Conservation (phyloP, 1,140 invertebrate genomes). For the Drosophila pallidifrons region DNA sequence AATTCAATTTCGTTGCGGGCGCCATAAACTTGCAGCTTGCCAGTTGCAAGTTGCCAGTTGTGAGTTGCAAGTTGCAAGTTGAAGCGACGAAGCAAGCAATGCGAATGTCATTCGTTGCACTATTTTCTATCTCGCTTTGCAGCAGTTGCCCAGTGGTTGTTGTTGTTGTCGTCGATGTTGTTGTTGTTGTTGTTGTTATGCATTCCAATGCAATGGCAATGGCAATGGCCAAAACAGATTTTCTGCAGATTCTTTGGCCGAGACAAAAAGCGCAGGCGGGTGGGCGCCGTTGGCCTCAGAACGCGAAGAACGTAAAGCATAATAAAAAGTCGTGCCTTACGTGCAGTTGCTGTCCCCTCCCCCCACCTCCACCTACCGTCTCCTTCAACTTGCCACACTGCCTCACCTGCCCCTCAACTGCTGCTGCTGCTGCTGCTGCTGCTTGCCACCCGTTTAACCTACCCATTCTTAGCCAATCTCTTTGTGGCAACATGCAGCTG, state of each 20-base stretch:
- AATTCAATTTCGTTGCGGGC: conserved; percentile 60
- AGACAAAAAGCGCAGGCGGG: conserved; percentile 75
- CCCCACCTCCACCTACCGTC: too few relatives aligned
- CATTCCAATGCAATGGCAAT: conserved; percentile 65
- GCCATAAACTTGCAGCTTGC: conserved; percentile 53
- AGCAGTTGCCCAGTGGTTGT: neutral
- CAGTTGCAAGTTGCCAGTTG: conserved; percentile 11
- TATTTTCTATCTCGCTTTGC: conserved; percentile 52
- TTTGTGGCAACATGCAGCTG: conserved; percentile 17
- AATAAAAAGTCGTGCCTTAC: conserved; percentile 82
- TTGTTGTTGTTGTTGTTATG: conserved; percentile 65
- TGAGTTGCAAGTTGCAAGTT: conserved; percentile 10
- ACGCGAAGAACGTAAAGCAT: conserved; percentile 75
- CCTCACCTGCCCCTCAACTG: neutral
- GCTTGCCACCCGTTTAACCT: conserved; percentile 29
- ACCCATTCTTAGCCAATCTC: conserved; percentile 37
- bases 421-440: neutral
- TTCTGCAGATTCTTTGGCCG: conserved; percentile 50
- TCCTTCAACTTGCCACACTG: neutral
- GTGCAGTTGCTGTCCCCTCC: conserved; percentile 56
- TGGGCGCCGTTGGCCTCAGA: conserved; percentile 75
- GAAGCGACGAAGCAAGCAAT: conserved; percentile 56
- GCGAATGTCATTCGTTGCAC: conserved; percentile 74
- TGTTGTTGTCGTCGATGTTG: conserved; percentile 1
- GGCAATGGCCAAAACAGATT: conserved; percentile 75